A percentile compares a stretch with the other conserved stretches of the same genome.
Conservation (phyloP, 2,113 vertebrate species). For the Pampusana beccarii region DNA sequence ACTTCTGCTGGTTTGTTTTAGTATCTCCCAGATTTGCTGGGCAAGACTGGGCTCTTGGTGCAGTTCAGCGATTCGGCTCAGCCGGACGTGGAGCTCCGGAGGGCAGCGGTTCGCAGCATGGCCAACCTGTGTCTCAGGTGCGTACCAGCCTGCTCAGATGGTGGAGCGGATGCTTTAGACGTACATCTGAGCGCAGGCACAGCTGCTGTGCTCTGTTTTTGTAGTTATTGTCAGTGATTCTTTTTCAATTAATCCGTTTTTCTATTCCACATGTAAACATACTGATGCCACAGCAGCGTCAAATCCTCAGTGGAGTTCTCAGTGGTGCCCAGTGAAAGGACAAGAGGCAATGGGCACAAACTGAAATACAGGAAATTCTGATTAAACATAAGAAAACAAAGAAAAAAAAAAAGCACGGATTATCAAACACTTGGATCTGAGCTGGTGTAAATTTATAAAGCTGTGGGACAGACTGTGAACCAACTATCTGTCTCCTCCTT, state of each 20-base stretch:
- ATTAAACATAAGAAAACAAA: too few species aligned
- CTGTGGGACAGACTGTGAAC: background rate
- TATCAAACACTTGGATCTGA: background rate
- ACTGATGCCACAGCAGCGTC: too few species aligned
- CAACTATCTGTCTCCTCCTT: background rate
- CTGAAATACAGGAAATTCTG: too few species aligned
- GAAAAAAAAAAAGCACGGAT: too few species aligned
- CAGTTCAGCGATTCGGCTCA: conserved; percentile 79
- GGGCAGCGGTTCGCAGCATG: conserved; percentile 87
- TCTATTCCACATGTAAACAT: too few species aligned
- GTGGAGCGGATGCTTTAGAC: background rate
- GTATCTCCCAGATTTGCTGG: conserved; percentile 85
- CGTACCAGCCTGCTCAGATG: accelerated
- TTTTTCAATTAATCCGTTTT: too few species aligned
- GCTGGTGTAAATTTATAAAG: background rate
- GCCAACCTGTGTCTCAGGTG: conserved; percentile 93
- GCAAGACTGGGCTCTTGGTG: conserved; percentile 81
- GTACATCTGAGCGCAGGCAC: accelerated
- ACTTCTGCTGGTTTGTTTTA: conserved; percentile 59
- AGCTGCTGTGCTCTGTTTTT: background rate
- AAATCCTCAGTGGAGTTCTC: too few species aligned
- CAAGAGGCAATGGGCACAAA: too few species aligned
- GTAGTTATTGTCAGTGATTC: too few species aligned
- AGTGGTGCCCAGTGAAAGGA: too few species aligned
- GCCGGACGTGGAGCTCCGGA: conserved; percentile 81